Conservation (phyloP, 2,113 vertebrate genomes). For the Condylura cristata region DNA sequence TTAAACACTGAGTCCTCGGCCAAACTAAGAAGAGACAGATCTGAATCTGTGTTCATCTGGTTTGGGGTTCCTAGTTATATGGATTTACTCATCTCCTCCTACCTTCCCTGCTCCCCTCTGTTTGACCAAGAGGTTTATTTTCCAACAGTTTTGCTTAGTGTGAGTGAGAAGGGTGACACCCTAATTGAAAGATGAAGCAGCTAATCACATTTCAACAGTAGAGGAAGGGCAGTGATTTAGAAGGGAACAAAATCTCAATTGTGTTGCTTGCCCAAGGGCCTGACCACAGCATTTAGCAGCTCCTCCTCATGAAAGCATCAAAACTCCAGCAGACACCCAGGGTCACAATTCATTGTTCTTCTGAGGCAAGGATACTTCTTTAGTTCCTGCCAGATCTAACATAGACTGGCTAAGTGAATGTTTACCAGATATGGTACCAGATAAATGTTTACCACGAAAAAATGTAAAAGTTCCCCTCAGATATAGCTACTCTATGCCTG, state of each 20-base stretch:
- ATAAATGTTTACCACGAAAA: not conserved
- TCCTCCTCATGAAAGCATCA: not conserved
- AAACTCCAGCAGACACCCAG: not conserved
- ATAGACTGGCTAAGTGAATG: not conserved
- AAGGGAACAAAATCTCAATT: slow-evolving; percentile 46
- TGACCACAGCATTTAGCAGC: slow-evolving; percentile 34
- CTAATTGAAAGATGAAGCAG: slow-evolving; percentile 46
- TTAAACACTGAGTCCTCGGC: not conserved
- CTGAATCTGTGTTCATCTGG: not conserved
- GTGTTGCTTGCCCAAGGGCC: not conserved
- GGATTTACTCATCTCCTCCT: not conserved
- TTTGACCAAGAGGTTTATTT: slow-evolving; percentile 5
- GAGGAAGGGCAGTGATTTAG: slow-evolving; percentile 35
- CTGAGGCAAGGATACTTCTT: not conserved
- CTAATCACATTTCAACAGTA: slow-evolving; percentile 67
- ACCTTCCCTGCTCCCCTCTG: too few relatives aligned
- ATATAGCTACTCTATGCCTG: not conserved
- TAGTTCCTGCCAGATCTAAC: not conserved
- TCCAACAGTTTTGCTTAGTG: slow-evolving; percentile 43
- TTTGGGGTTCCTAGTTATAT: not conserved
- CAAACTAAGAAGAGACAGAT: not conserved
- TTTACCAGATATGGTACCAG: not conserved
- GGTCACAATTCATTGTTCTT: not conserved
- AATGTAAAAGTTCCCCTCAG: not conserved
- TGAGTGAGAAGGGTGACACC: slow-evolving; percentile 25